Percentiles rank a stretch among this genome's conserved stretches.
These are phyloP conservation scores for Holotrichia oblita DNA, from an alignment of 1,140 invertebrate genomes.

Conservation along the genomic window DNA sequence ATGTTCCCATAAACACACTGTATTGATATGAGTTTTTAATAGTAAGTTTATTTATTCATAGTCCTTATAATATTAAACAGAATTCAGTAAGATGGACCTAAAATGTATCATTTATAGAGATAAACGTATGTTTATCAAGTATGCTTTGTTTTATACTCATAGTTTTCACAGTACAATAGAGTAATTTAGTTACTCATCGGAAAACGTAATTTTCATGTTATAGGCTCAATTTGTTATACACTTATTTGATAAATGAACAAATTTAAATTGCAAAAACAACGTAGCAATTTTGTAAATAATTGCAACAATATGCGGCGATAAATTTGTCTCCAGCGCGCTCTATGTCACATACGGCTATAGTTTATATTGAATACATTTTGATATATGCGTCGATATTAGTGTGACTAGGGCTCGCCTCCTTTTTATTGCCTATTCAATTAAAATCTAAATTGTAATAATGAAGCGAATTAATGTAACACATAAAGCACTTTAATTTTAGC, in stretches of 20 bases:
- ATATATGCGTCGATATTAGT: constrained; percentile 11
- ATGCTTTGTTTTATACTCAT: too few species aligned
- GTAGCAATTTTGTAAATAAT: constrained; percentile 29
- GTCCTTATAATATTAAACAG: too few species aligned
- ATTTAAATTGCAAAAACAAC: constrained; percentile 26
- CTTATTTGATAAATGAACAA: constrained; percentile 27
- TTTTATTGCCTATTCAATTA: neutral
- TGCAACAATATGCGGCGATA: constrained; percentile 25
- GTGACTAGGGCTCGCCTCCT: neutral
- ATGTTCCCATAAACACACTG: too few species aligned
- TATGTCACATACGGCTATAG: neutral
- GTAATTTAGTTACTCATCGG: too few species aligned
- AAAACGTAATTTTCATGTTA: constrained; percentile 24
- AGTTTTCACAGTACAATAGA: too few species aligned
- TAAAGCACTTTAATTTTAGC: too few species aligned
- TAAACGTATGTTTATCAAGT: too few species aligned
- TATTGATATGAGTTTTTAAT: too few species aligned
- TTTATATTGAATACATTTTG: constrained; percentile 7
- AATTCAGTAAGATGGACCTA: too few species aligned
- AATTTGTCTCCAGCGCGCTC: neutral
- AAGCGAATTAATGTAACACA: neutral
- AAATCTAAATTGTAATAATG: neutral
- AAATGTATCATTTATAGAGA: too few species aligned
- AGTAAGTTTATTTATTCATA: too few species aligned
- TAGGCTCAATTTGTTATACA: constrained; percentile 23